phyloP scores from a whole-genome alignment of 2,888 invertebrate species.

The Tanytarsus gracilentus region DNA sequence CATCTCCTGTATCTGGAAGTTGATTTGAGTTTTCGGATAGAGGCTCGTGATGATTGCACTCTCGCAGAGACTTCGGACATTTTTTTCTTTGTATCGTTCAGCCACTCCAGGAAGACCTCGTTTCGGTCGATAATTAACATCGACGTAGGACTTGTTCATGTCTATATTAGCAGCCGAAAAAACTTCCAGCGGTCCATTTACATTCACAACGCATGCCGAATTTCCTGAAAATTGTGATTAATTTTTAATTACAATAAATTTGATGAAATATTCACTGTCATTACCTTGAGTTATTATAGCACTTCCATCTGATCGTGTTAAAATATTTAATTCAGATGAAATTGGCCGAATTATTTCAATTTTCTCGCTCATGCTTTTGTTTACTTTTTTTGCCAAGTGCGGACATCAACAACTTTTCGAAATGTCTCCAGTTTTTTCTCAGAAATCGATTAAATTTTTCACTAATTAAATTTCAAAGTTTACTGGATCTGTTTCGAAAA shows the following conservation, averaged over 20 bases:
- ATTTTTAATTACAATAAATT: constrained; percentile 9
- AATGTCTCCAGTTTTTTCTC: too few species aligned
- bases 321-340: constrained; percentile 61
- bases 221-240: constrained; percentile 51
- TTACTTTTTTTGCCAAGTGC: too few species aligned
- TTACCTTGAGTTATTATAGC: constrained; percentile 68
- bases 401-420: too few species aligned
- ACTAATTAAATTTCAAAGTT: too few species aligned
- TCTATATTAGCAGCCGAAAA: constrained; percentile 59
- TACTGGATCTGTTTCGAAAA: too few species aligned
- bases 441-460: too few species aligned
- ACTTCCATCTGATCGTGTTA: constrained; percentile 70
- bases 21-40: constrained; percentile 73
- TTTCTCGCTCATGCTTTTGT: too few species aligned
- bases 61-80: constrained; percentile 69
- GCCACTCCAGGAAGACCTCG: constrained; percentile 61
- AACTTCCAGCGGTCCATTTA: constrained; percentile 76
- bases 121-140: constrained; percentile 68
- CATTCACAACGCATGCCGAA: constrained; percentile 62
- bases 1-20: constrained; percentile 74
- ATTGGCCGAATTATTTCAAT: too few species aligned
- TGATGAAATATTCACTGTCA: constrained; percentile 22
- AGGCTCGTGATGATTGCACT: constrained; percentile 57
- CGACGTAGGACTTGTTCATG: constrained; percentile 69
- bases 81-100: constrained; percentile 64